Evolutionary conservation across 1,140 invertebrate species (phyloP).

Genomic region (Akabosia matsudoensis): DNA sequence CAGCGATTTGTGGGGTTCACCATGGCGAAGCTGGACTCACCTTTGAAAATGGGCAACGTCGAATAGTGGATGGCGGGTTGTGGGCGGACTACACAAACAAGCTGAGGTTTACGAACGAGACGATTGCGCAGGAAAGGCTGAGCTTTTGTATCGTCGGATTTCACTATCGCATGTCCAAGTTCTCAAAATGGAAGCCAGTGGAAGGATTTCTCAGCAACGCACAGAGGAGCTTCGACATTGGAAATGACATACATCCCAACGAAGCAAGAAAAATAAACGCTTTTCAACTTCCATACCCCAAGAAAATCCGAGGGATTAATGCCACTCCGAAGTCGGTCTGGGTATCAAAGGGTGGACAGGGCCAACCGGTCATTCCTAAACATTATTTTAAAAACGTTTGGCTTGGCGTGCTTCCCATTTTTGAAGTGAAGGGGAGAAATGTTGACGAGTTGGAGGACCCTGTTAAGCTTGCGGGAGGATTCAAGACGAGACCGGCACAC

Average conservation of each 20-base stretch:
- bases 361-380: no score
- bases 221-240: slow-evolving; percentile 27
- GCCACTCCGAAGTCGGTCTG: no score
- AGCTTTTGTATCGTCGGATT: slow-evolving; percentile 13
- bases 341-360: no score
- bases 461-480: neutral
- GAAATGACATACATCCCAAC: slow-evolving; percentile 19
- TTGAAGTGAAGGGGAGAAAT: no score
- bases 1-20: no score
- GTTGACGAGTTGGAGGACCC: no score
- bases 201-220: neutral
- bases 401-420: neutral
- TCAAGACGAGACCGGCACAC: neutral
- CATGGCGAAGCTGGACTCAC: no score
- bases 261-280: slow-evolving; percentile 26
- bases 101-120: slow-evolving; percentile 17
- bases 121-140: slow-evolving; percentile 20
- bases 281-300: neutral
- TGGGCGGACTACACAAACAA: neutral
- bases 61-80: neutral
- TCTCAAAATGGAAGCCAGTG: neutral
- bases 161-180: neutral
- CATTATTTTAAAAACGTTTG: neutral
- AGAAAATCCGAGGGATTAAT: no score
- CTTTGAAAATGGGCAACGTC: no score